Conservation (phyloP, 2,113 vertebrate genomes). For the Tympanuchus pallidicinctus region DNA sequence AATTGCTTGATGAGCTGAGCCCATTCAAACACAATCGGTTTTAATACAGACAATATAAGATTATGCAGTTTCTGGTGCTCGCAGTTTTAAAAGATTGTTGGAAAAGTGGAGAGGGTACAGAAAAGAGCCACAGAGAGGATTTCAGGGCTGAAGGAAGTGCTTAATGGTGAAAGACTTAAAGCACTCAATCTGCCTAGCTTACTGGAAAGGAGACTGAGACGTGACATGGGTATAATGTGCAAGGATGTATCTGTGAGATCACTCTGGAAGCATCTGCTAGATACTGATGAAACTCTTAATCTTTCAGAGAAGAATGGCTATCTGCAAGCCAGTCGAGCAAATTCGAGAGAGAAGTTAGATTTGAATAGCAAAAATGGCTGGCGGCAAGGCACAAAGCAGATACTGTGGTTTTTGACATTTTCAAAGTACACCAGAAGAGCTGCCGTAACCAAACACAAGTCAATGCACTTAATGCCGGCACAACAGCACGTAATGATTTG, state of each 20-base stretch:
- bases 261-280: slow-evolving; percentile 25
- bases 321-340: not conserved
- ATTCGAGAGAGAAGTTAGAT: not conserved
- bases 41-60: slow-evolving; percentile 50
- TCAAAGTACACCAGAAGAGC: not conserved
- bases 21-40: slow-evolving; percentile 61
- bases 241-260: not conserved
- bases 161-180: slow-evolving; percentile 52
- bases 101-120: slow-evolving; percentile 32
- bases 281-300: not conserved
- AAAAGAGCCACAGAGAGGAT: slow-evolving; percentile 26
- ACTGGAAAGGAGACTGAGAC: slow-evolving; percentile 40
- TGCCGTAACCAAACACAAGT: not conserved
- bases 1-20: slow-evolving; percentile 51
- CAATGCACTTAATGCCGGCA: not conserved
- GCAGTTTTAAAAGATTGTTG: slow-evolving; percentile 6
- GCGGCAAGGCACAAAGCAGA: not conserved
- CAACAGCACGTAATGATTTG: rapidly evolving
- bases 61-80: not conserved
- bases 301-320: not conserved
- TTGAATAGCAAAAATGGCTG: not conserved
- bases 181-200: slow-evolving; percentile 11
- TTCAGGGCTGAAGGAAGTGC: slow-evolving; percentile 46
- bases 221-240: slow-evolving; percentile 18
- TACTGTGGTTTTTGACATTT: not conserved